Conservation (phyloP, 2,113 vertebrate species). For the Dolichallabes microphthalmus region DNA sequence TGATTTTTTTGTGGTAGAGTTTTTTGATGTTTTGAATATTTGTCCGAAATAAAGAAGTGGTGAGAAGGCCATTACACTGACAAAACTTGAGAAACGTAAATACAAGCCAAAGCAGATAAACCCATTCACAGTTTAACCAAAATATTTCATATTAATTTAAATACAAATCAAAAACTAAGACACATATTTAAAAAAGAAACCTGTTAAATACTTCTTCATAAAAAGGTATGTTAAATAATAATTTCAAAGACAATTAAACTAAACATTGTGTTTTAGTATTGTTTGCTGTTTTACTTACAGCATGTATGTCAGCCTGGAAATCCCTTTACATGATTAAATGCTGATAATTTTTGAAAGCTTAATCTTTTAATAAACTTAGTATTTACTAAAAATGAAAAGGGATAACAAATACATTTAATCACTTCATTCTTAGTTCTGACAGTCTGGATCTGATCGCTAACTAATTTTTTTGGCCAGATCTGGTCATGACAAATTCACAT, state of each 20-base stretch:
- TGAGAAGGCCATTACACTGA: neutral
- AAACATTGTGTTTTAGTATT: conserved; percentile 10
- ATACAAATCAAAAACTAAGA: neutral
- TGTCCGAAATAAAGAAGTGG: neutral
- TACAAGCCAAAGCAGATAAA: neutral
- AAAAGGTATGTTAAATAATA: neutral
- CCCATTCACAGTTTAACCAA: neutral
- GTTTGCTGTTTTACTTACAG: conserved; percentile 34
- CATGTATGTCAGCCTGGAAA: neutral
- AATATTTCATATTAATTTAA: neutral
- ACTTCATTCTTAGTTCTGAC: neutral
- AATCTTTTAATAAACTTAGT: neutral
- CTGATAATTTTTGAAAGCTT: neutral
- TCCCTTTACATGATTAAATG: neutral
- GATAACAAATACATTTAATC: neutral
- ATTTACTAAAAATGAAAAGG: neutral
- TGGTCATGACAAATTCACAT: no score
- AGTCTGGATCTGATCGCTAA: neutral
- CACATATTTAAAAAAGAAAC: neutral
- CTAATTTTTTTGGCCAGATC: no score
- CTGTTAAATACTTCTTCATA: neutral
- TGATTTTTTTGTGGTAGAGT: neutral
- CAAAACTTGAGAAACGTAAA: neutral
- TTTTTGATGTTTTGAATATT: neutral
- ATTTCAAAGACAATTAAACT: neutral